Conservation (phyloP, 2,797 vertebrate genomes). For the Eulemur albifrons region DNA sequence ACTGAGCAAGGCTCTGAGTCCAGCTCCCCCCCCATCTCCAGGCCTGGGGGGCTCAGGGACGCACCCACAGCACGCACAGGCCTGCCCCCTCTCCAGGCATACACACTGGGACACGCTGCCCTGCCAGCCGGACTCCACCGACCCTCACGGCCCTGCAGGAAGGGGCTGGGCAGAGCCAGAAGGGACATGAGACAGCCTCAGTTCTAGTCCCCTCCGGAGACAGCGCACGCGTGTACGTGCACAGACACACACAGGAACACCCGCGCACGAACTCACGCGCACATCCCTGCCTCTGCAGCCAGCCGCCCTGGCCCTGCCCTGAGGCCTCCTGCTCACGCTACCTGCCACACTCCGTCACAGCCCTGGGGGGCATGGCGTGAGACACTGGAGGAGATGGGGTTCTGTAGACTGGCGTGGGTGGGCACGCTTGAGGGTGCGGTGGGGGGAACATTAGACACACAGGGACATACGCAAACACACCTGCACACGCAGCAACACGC, state of each 20-base stretch:
- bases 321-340: not conserved
- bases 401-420: not conserved
- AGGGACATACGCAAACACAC: not conserved
- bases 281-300: not conserved
- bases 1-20: not conserved
- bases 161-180: not conserved
- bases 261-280: not conserved
- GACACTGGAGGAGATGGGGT: not conserved
- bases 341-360: not conserved
- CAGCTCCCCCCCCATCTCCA: rapidly evolving
- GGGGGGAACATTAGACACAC: not conserved
- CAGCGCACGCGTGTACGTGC: rapidly evolving
- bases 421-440: not conserved
- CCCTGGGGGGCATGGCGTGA: not conserved
- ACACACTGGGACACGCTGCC: not conserved
- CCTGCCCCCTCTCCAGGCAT: not conserved
- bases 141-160: not conserved
- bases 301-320: too few relatives aligned
- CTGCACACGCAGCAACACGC: not conserved
- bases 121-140: not conserved
- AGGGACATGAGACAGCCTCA: not conserved
- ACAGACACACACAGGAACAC: too few relatives aligned
- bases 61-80: not conserved
- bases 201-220: not conserved
- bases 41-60: not conserved